Evolutionary conservation across 2,888 invertebrate genomes (phyloP).

Genomic region (Orthonychiurus folsomi): DNA sequence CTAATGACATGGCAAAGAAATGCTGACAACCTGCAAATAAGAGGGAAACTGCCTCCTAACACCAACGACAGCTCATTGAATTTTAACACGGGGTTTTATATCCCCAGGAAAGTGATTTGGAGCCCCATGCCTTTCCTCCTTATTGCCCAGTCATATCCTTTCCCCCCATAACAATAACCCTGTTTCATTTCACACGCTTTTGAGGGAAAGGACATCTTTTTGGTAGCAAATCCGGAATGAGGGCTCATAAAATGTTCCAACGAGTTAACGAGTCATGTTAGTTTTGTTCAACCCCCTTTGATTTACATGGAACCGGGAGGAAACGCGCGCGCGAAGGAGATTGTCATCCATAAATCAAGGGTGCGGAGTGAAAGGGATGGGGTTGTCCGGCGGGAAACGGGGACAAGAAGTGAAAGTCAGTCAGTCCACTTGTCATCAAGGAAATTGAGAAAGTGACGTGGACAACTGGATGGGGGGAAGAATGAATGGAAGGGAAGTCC

Average conservation of each 20-base stretch:
- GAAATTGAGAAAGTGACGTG: neutral
- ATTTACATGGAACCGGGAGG: neutral
- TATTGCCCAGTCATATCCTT: too few species aligned
- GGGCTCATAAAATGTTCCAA: too few species aligned
- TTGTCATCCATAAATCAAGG: neutral
- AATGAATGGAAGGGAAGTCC: neutral
- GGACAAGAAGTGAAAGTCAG: neutral
- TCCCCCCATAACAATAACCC: too few species aligned
- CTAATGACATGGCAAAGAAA: too few species aligned
- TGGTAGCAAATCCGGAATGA: too few species aligned
- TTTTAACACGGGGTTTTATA: conserved; percentile 22
- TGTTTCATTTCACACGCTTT: too few species aligned
- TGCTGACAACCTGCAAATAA: neutral
- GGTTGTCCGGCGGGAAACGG: neutral
- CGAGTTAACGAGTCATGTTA: too few species aligned
- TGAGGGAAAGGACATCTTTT: too few species aligned
- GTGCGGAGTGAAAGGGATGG: neutral
- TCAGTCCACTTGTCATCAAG: neutral
- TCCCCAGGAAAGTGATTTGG: conserved; percentile 5
- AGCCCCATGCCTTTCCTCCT: too few species aligned
- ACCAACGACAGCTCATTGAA: conserved; percentile 17
- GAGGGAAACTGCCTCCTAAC: neutral
- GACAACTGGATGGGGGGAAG: neutral
- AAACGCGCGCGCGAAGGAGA: too few species aligned
- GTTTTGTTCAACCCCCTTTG: neutral